These are phyloP conservation scores for Coccyzus lansbergi DNA, from an alignment of 2,797 vertebrate genomes.

Conservation along the genomic window DNA sequence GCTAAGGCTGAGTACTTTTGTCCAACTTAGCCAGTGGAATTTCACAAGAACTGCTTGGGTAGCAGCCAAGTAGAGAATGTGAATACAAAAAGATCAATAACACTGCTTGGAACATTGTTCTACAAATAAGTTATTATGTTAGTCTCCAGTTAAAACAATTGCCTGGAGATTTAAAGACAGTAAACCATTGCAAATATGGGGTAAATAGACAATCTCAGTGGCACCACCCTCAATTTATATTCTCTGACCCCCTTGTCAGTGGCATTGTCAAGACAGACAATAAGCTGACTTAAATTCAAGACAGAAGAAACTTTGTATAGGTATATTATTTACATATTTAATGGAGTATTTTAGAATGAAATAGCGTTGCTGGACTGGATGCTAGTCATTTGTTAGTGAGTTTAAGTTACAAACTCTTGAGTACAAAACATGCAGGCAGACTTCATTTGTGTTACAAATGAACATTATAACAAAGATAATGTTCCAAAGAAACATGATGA, in stretches of 20 bases:
- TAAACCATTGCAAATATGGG: neutral
- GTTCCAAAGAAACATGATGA: neutral
- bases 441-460: neutral
- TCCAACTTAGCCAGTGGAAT: neutral
- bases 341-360: neutral
- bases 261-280: neutral
- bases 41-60: constrained; percentile 14
- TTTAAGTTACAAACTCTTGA: neutral
- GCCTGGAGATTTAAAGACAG: neutral
- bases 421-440: neutral
- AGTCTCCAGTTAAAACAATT: neutral
- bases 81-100: neutral
- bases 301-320: neutral
- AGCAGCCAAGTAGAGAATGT: neutral
- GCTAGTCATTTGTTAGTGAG: neutral
- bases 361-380: neutral
- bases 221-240: neutral
- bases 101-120: neutral
- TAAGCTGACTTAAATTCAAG: neutral
- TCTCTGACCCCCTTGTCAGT: fast-evolving
- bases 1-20: neutral
- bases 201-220: neutral
- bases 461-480: neutral
- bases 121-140: neutral
- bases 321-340: neutral